Evolutionary conservation across 2,797 vertebrate genomes (phyloP), one percentile per base, ranked within the genome.

Genomic region (Atherinosoma microstoma): DNA sequence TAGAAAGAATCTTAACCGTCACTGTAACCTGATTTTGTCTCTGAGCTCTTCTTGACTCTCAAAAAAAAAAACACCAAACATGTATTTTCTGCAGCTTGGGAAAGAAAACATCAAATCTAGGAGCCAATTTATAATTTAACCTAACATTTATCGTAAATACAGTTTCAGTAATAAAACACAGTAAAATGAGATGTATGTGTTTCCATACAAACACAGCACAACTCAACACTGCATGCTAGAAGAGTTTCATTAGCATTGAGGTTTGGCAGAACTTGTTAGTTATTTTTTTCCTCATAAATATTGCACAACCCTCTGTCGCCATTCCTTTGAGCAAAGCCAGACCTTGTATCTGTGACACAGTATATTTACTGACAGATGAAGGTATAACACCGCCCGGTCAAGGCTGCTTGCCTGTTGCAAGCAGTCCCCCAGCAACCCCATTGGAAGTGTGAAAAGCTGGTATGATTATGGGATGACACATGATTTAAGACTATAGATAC

Each of bases 271-370:
- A 73, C 6, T 49, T 59, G 49, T 61, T 64, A 53, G 66, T 73
- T 62, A 61, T 42, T 76, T 58, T 72, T 47, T 67, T 32, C 29
- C 32, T 70, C 75, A 72, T 78, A 78, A 80, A 87, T 76, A 78
- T 63, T 59, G 5, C 38, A 65, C 53, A 0, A 13, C 12, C 61
- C 32, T 53, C 62, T 68, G 79, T 66, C 58, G 45, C 59, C 22
- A 63, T 66, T 62, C 45, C 61, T 76, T 70, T 56, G 16, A 76
- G 62, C 56, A 64, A 70, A 75, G 62, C 32, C 54, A 67, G 62
- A 77, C 77, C 73, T 65, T 60, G 42, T 69, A 67, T 68, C 63
- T 70, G 53, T 56, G 45, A 47, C 64, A 61, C 59, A 51, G 63
- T 60, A 20, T 76, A 73, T 80, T 80, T 68, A 59, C 73, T 38